These are phyloP conservation scores for Neocrepidodera transversa DNA, from an alignment of 2,888 invertebrate genomes.

Conservation along the genomic window DNA sequence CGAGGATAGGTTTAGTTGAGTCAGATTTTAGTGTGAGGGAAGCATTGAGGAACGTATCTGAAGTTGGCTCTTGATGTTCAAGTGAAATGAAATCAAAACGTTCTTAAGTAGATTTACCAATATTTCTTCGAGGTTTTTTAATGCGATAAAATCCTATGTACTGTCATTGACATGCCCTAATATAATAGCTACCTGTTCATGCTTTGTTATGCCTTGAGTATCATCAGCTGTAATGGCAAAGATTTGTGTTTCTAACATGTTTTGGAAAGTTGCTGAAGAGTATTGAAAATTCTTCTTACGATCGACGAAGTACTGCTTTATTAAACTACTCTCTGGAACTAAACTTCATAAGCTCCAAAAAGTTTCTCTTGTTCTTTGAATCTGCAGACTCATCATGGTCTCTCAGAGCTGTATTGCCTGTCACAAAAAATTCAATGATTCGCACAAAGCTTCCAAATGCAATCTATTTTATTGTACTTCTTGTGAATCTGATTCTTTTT, in stretches of 20 bases:
- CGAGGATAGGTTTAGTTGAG: no score
- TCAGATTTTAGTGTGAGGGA: no score
- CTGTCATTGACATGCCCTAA: conserved; percentile 6
- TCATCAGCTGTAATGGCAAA: neutral
- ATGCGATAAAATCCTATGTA: conserved; percentile 1
- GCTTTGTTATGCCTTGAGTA: neutral
- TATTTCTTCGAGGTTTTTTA: neutral
- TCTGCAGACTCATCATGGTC: neutral
- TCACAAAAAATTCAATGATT: conserved; percentile 1
- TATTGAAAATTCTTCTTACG: neutral
- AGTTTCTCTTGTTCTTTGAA: neutral
- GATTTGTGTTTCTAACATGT: neutral
- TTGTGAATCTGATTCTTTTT: neutral
- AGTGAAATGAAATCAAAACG: neutral
- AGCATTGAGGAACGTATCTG: no score
- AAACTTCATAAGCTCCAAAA: neutral
- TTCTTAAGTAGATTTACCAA: no score
- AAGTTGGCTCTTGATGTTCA: neutral
- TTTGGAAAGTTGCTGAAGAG: conserved; percentile 5
- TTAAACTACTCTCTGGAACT: no score
- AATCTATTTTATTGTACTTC: conserved; percentile 1
- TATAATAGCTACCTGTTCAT: neutral
- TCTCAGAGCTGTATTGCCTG: neutral
- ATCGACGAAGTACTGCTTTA: neutral
- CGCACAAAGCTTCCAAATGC: conserved; percentile 4